Percentiles rank a stretch among this genome's conserved stretches.
phyloP scores from a whole-genome alignment of 2,888 invertebrate species.

The Lithosia quadra region DNA sequence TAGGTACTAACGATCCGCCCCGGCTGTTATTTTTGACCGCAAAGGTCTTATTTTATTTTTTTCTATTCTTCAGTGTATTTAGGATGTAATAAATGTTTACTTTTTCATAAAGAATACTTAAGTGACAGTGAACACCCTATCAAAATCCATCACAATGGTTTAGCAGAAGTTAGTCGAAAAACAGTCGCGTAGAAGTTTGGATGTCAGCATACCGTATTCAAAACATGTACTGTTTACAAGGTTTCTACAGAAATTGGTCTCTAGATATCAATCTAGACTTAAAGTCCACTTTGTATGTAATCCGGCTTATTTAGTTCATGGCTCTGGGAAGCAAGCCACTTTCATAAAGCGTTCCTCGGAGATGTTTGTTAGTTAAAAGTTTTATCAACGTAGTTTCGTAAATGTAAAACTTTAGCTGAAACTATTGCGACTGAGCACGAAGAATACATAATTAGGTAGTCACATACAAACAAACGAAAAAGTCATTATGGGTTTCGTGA shows the following conservation, averaged over 20 bases:
- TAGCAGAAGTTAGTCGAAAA: not conserved
- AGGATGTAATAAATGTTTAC: not conserved
- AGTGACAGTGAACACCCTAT: not conserved
- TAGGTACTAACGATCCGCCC: not conserved
- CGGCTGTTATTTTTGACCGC: not conserved
- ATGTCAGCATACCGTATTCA: not conserved
- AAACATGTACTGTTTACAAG: not conserved
- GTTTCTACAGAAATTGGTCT: conserved; percentile 12
- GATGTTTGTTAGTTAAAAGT: conserved; percentile 14
- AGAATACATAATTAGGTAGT: conserved; percentile 1
- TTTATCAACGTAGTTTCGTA: conserved; percentile 1
- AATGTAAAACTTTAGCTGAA: not conserved
- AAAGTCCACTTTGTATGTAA: conserved; percentile 13
- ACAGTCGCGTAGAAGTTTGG: not conserved
- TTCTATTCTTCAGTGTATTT: not conserved
- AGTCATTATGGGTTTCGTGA: no score
- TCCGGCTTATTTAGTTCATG: conserved; percentile 19
- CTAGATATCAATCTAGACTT: conserved; percentile 11
- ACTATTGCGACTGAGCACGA: not conserved
- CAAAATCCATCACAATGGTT: not conserved
- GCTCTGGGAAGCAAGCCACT: conserved; percentile 8
- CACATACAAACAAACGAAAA: no score
- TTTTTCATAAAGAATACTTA: not conserved
- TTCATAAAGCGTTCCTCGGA: not conserved
- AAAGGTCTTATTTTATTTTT: not conserved